Base-by-base conservation (phyloP, 2,797 vertebrate genomes). In the Lerista edwardsae region DNA sequence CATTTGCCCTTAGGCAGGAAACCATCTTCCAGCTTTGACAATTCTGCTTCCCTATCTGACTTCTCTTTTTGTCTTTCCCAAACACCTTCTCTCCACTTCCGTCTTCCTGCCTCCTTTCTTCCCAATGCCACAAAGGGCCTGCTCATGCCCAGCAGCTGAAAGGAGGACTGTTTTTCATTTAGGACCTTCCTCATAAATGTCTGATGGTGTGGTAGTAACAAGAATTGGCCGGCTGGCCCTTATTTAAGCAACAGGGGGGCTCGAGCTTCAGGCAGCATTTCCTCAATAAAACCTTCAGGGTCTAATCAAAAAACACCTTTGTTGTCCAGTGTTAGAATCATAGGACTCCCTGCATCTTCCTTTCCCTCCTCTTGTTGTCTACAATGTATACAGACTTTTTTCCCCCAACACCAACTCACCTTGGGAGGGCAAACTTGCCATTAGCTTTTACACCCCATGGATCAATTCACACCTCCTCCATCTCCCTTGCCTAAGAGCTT, bases 231-330 rank as follows among this genome's bases (percentile, higher is more conserved):
- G 89, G 80, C 91, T 34, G 14, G 83, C 9, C 76, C 94, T 95
- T 47, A 57, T 95, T 84, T 95, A 96, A 95, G 91, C 95, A 93
- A 91, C 90, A 93, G 95, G 94, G 90, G 86, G 89, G 79, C 92
- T 84, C 84, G 61, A 80, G 31, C 90, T 88, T 77, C 65, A 84
- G 87, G 90, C 92, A 90, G 91, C 93, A 86, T 94, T 96, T 95
- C 96, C 95, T 95, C 93, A 89, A 95, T 95, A 95, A 96, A 96
- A 94, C 84, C 90, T 94, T 94, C 91, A 84, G 79, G 87, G 93
- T 94, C 94, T 92, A 89, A 91, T 94, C 91, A 93, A 69, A 90
- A 74, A 87, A 94, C 95, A 95, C 94, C 94, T 95, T 87, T 84
- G 17, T 67, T 17, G 64, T n/a, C 88, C 39, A 59, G 83, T 1